Percentiles rank a stretch among this genome's conserved stretches.
Conservation (phyloP, 37 sponge, comb jelly and placozoan genomes). For the Amphimedon queenslandica region DNA sequence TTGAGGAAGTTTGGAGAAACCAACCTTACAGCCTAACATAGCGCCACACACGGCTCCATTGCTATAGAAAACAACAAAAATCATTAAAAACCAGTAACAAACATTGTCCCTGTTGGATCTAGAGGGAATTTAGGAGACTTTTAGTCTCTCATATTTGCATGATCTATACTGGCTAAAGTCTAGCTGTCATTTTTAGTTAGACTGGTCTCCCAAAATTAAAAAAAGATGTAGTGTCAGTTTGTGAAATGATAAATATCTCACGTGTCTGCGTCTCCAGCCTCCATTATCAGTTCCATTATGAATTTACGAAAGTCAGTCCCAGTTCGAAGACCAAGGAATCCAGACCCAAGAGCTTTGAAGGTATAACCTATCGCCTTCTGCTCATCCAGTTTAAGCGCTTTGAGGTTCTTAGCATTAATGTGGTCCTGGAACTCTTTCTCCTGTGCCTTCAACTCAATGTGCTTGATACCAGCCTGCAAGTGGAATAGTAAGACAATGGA, state of each 20-base stretch:
- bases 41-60: conserved; percentile 93
- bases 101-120: too few species aligned
- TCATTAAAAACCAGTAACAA: too few species aligned
- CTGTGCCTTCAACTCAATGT: conserved; percentile 42
- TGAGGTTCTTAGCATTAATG: conserved; percentile 24
- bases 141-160: too few species aligned
- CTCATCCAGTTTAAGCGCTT: conserved; percentile 57
- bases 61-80: conserved; percentile 12
- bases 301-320: conserved; percentile 54
- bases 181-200: too few species aligned
- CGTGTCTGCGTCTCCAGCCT: conserved; percentile 95
- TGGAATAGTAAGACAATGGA: too few species aligned
- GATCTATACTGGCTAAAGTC: too few species aligned
- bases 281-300: conserved; percentile 72
- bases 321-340: conserved; percentile 69
- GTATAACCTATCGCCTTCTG: conserved; percentile 76
- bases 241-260: conserved; percentile 13
- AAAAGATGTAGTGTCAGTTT: too few species aligned
- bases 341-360: conserved; percentile 81
- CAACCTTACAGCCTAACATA: conserved; percentile 86
- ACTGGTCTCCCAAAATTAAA: too few species aligned
- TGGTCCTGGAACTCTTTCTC: conserved; percentile 56
- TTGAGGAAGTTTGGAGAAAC: conserved; percentile 69
- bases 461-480: conserved; percentile 43
- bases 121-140: too few species aligned